Base-by-base conservation (phyloP, 2,797 vertebrate species). In the Pterois miles region DNA sequence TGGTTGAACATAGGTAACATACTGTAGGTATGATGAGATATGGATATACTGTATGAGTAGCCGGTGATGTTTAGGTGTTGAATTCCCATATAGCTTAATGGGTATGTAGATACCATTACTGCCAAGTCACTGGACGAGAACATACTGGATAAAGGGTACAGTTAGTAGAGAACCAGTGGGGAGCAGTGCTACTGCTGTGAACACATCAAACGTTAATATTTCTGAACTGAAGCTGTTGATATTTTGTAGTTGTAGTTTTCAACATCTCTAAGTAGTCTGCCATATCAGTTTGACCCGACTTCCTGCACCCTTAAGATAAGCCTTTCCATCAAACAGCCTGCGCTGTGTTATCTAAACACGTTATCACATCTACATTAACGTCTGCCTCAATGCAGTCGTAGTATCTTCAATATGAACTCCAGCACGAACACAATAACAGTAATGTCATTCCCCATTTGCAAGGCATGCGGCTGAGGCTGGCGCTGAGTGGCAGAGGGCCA, bases 371-470 rank as follows among this genome's bases (percentile, higher is more conserved):
- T 36, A 25, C 6, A 31, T 65, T 43, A 58, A 23, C 1, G 8
- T 48, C 50, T 43, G 52, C 56, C 23, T 72, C 16, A 2, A 0
- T n/a, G 4, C 64, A 74, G 76, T 66, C 75, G 71, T 69, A 60
- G 84, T 57, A 43, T 67, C 67, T 82, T 74, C 74, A 71, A 71
- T 53, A 56, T 67, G 27, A 87, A 67, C 52, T 70, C 77, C 65
- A 38, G 62, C 52, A 60, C 31, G 1, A 56, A 64, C 13, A 58
- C 68, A 78, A 20, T 27, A 84, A 77, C 89, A 74, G 85, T 85
- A 72, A 81, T 65, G 81, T 79, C 77, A 72, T 22, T 75, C 67
- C 36, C 48, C 58, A 70, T 87, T 87, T 90, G 87, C 82, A 82
- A 88, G 25, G 79, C 76, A 1, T 83, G 80, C 2, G 60, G 73